These are phyloP conservation scores for Salminus brasiliensis DNA, from an alignment of 2,113 vertebrate species.

Conservation along the genomic window DNA sequence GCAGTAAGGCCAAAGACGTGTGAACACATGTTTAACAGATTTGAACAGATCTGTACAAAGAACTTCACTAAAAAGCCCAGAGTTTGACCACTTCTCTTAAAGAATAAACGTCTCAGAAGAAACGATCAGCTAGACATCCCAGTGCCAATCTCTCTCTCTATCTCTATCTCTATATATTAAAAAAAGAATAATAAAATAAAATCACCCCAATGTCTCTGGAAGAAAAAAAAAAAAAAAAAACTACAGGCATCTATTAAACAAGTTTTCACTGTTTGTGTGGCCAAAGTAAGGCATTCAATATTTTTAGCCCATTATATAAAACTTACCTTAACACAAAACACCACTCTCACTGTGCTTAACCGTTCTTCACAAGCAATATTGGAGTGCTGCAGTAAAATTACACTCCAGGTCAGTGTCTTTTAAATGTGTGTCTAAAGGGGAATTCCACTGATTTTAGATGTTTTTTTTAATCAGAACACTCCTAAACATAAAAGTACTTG, in stretches of 20 bases:
- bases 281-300: neutral
- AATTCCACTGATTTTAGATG: too few relatives aligned
- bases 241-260: neutral
- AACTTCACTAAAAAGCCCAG: neutral
- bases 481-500: too few relatives aligned
- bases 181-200: too few relatives aligned
- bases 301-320: neutral
- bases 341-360: neutral
- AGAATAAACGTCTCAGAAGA: neutral
- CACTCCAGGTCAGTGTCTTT: neutral
- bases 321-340: neutral
- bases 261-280: neutral
- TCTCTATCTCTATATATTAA: too few relatives aligned
- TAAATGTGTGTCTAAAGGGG: too few relatives aligned
- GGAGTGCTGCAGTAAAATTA: neutral
- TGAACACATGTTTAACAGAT: neutral
- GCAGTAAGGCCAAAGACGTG: neutral
- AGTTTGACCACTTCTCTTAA: neutral
- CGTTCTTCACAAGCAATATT: neutral
- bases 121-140: neutral
- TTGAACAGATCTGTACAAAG: neutral
- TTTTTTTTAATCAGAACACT: too few relatives aligned
- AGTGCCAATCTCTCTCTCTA: too few relatives aligned
- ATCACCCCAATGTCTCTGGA: too few relatives aligned
- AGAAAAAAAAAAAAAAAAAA: too few relatives aligned